Evolutionary conservation across 2,888 invertebrate genomes (phyloP), one percentile per base, ranked within the genome.

Genomic region (Drosophila prostipennis): DNA sequence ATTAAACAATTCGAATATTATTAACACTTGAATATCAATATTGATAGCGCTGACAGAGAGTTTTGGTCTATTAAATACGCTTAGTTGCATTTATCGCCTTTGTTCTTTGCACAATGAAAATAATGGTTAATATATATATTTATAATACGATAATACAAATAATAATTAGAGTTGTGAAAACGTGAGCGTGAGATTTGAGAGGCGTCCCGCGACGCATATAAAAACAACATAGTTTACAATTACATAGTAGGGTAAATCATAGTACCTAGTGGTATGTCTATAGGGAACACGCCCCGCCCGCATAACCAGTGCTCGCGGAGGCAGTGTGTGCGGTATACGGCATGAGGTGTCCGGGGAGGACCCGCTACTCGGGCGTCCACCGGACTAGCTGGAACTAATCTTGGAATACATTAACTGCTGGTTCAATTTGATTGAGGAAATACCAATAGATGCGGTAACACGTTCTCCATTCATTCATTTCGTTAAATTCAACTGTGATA

Each of bases 1-100:
- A 81, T 80, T 84, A 84, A 84, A 84, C 84, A 85, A 80, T 84
- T 84, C 86, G 86, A 85, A 79, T 85, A 84, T 78, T 83, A 84
- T 82, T 80, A 84, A 84, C 84, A 85, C 65, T 80, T 84, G 81
- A 84, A 86, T 85, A 84, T 83, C 65, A 76, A 78, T 83, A 82
- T 74, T 72, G 60, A 76, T 76, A 76, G 76, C 55, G 67, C 65
- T 80, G 81, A 79, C 72, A 74, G 74, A 80, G 72, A 82, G 80
- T 48, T 72, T 78, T 72, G 76, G 72, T 77, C 77, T 81, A 78
- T 73, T 72, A 80, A 80, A 80, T 77, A 78, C 65, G 70, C 64
- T 70, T 55, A 71, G 42, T 70, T 70, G 71, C 63, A 53, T 60
- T 67, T 53, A 11, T 65, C 65, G 65, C 65, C 51, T 71, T 71